Conservation (phyloP, 2,797 vertebrate species). For the Heliangelus exortis region DNA sequence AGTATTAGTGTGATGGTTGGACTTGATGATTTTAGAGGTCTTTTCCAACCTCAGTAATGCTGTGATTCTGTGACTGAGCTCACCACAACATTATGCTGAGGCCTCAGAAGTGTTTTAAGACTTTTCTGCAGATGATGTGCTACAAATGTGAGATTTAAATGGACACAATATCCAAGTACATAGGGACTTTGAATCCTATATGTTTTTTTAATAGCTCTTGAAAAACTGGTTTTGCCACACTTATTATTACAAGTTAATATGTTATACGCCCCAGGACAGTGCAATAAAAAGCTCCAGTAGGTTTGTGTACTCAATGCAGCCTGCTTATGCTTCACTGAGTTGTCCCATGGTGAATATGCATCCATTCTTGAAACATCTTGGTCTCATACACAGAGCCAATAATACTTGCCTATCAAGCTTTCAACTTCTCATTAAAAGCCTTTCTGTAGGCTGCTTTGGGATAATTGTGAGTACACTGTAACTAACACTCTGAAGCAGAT, state of each 20-base stretch:
- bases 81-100: neutral
- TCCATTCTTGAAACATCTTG: neutral
- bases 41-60: too few relatives aligned
- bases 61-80: neutral
- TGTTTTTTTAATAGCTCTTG: neutral
- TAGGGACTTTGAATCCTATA: neutral
- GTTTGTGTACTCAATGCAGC: neutral
- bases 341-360: neutral
- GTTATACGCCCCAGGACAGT: neutral
- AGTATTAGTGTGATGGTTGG: too few relatives aligned
- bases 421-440: neutral
- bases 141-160: neutral
- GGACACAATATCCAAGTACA: neutral
- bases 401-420: neutral
- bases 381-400: neutral
- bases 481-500: neutral
- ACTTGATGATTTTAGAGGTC: too few relatives aligned
- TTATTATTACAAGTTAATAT: constrained; percentile 43
- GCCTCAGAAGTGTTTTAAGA: neutral
- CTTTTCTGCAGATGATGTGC: neutral
- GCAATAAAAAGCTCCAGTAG: neutral
- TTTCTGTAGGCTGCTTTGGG: neutral
- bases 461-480: neutral
- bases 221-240: constrained; percentile 56
- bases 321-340: neutral